These are phyloP conservation scores for Lanistes nyassanus DNA, from an alignment of 1,140 invertebrate species.

Conservation along the genomic window DNA sequence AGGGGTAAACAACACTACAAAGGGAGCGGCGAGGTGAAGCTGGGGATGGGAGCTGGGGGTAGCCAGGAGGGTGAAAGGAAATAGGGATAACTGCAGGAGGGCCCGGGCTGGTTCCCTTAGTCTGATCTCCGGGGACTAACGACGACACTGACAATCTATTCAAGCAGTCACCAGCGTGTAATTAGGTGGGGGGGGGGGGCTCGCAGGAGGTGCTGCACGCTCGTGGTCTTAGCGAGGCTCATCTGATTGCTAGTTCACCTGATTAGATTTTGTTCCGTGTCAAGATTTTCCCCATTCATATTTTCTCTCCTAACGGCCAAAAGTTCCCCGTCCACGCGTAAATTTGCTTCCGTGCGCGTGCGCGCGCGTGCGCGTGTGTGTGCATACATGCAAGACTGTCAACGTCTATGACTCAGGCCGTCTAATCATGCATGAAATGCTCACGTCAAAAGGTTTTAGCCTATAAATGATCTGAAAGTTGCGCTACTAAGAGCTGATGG, in stretches of 20 bases:
- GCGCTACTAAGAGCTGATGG: background rate
- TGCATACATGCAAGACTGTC: constrained; percentile 6
- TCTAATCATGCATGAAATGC: background rate
- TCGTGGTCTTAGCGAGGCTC: background rate
- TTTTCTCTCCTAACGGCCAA: background rate
- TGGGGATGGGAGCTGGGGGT: background rate
- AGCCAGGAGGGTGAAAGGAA: background rate
- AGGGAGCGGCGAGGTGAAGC: background rate
- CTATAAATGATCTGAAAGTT: background rate
- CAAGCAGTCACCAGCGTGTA: background rate
- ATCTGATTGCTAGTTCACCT: constrained; percentile 11
- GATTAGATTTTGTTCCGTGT: constrained; percentile 13
- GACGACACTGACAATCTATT: background rate
- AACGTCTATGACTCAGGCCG: constrained; percentile 3
- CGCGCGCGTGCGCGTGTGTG: constrained; percentile 9
- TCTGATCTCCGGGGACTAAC: background rate
- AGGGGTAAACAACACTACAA: background rate
- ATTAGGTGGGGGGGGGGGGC: constrained; percentile 1
- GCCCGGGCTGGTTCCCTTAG: background rate
- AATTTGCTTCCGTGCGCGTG: background rate
- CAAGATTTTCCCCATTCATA: background rate
- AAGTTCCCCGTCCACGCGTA: background rate
- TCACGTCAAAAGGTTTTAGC: background rate
- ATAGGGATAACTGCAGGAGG: background rate
- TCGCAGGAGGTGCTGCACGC: background rate